A percentile compares a stretch with the other conserved stretches of the same genome.
Conservation (phyloP, 2,113 vertebrate species). For the Sminthopsis crassicaudata region DNA sequence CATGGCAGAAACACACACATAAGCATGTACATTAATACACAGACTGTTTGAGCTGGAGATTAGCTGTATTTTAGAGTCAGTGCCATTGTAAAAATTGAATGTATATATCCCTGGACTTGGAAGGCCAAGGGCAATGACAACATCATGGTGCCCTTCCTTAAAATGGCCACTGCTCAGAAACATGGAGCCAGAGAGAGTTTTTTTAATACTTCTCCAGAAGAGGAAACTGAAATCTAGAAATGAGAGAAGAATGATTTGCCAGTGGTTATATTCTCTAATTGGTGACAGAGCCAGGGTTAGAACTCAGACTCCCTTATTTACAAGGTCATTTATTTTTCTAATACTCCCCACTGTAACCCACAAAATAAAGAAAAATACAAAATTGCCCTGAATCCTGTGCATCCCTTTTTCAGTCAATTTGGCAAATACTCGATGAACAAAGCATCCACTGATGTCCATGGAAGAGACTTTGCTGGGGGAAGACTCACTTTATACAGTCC, state of each 20-base stretch:
- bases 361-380: neutral
- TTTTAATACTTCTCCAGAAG: neutral
- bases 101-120: neutral
- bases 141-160: neutral
- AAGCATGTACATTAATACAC: neutral
- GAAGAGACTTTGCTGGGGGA: neutral
- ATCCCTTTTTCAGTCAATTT: neutral
- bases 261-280: neutral
- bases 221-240: neutral
- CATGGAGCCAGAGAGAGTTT: neutral
- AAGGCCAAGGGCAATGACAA: neutral
- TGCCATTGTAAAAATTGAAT: neutral
- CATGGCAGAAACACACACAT: neutral
- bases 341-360: neutral
- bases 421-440: neutral
- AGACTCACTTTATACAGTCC: neutral
- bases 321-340: neutral
- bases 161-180: neutral
- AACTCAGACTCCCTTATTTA: neutral
- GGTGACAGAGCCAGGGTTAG: neutral
- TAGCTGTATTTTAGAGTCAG: neutral
- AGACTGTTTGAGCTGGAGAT: neutral
- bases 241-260: neutral
- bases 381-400: neutral
- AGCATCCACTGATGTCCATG: neutral